Evolutionary conservation across 2,113 vertebrate species (phyloP).

Genomic region (Coturnix japonica): DNA sequence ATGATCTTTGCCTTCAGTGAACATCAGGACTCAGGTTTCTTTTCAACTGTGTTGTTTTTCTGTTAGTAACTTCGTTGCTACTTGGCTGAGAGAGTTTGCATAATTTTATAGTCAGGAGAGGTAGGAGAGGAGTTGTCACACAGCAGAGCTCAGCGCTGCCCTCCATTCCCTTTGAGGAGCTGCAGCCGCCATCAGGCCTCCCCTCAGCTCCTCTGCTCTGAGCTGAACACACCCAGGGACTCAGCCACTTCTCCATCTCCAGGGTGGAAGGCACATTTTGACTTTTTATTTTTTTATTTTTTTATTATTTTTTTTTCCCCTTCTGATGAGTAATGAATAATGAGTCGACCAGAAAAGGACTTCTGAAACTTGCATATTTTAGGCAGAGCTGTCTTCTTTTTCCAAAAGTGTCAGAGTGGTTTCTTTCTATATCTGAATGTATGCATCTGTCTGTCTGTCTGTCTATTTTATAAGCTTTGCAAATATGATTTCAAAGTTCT

Average conservation of each 20-base stretch:
- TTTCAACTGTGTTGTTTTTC: background rate
- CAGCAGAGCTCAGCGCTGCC: too few species aligned
- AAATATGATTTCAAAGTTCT: background rate
- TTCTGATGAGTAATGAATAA: background rate
- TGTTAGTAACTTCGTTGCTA: background rate
- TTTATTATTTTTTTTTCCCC: too few species aligned
- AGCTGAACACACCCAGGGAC: too few species aligned
- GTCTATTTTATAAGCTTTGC: background rate
- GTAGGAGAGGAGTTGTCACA: too few species aligned
- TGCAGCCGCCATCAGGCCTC: too few species aligned
- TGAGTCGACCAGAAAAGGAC: background rate
- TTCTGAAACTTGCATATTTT: background rate
- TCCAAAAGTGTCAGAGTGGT: background rate
- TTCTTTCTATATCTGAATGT: background rate
- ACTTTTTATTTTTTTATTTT: background rate
- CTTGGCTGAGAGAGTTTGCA: background rate
- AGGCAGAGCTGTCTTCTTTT: fast-evolving
- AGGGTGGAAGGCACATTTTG: background rate
- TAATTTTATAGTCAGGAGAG: background rate
- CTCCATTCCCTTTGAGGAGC: too few species aligned
- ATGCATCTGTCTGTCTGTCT: background rate
- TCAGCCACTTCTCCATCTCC: too few species aligned
- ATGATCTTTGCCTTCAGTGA: background rate
- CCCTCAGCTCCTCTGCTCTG: too few species aligned
- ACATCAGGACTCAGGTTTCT: background rate